Conservation (phyloP, 2,888 invertebrate species). For the Stenodema calcarata region DNA sequence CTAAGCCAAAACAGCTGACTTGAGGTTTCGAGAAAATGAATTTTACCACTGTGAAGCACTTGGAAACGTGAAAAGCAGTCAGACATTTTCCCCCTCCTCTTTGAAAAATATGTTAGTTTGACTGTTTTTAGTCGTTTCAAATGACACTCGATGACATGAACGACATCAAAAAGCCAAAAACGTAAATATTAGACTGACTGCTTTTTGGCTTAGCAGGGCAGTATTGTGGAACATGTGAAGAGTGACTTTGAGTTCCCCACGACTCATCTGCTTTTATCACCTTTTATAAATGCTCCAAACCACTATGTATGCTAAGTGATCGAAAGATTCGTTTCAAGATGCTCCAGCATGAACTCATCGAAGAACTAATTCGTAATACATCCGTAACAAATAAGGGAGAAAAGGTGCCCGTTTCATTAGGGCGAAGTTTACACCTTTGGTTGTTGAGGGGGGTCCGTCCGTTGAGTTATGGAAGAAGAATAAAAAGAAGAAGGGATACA, state of each 20-base stretch:
- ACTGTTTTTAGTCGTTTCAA: too few species aligned
- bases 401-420: conserved; percentile 12
- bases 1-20: too few species aligned
- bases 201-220: too few species aligned
- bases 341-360: not conserved
- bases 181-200: too few species aligned
- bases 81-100: too few species aligned
- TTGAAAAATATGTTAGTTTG: too few species aligned
- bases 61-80: too few species aligned
- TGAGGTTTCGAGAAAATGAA: too few species aligned
- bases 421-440: conserved; percentile 24
- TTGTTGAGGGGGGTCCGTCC: not conserved
- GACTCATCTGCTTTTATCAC: not conserved
- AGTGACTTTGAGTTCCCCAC: not conserved
- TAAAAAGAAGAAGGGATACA: not conserved
- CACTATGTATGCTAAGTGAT: conserved; percentile 13
- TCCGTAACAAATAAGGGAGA: conserved; percentile 28
- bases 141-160: too few species aligned
- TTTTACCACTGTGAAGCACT: too few species aligned
- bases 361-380: not conserved
- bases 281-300: not conserved
- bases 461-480: conserved; percentile 32
- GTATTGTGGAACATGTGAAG: not conserved
- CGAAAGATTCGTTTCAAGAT: not conserved
- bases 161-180: too few species aligned